phyloP scores from a whole-genome alignment of 2,113 vertebrate genomes.

The Puntigrus tetrazona region DNA sequence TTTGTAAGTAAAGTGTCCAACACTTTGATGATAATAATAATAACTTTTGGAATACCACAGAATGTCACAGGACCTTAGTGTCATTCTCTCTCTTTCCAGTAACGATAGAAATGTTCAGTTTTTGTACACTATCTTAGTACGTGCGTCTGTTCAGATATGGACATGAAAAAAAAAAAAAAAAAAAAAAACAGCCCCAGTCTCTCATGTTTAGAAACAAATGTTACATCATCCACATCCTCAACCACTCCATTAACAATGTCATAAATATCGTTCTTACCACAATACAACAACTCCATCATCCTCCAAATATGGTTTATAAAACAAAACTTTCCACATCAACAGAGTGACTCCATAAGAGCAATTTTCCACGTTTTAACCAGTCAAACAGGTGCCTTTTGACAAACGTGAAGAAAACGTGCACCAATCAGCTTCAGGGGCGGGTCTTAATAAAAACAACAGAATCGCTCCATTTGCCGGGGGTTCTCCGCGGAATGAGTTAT shows the following conservation, averaged over 20 bases:
- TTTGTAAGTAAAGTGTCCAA: too few relatives aligned
- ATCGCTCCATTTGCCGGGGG: slow-evolving; percentile 24
- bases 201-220: not conserved
- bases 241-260: not conserved
- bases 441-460: slow-evolving; percentile 18
- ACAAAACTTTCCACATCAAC: not conserved
- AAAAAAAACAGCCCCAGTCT: not conserved
- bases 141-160: not conserved
- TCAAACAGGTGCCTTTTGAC: slow-evolving; percentile 56
- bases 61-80: too few relatives aligned
- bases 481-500: slow-evolving; percentile 80
- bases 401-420: slow-evolving; percentile 48
- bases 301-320: not conserved
- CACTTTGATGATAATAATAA: too few relatives aligned
- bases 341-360: slow-evolving; percentile 49
- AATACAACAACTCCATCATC: not conserved
- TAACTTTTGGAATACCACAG: too few relatives aligned
- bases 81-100: not conserved
- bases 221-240: not conserved
- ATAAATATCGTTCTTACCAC: not conserved
- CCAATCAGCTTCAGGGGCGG: slow-evolving; percentile 60
- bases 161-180: not conserved
- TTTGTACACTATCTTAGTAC: not conserved
- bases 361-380: slow-evolving; percentile 56
- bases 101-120: not conserved